Base-by-base conservation (phyloP, 2,888 invertebrate genomes). In the Tubulanus polymorphus region DNA sequence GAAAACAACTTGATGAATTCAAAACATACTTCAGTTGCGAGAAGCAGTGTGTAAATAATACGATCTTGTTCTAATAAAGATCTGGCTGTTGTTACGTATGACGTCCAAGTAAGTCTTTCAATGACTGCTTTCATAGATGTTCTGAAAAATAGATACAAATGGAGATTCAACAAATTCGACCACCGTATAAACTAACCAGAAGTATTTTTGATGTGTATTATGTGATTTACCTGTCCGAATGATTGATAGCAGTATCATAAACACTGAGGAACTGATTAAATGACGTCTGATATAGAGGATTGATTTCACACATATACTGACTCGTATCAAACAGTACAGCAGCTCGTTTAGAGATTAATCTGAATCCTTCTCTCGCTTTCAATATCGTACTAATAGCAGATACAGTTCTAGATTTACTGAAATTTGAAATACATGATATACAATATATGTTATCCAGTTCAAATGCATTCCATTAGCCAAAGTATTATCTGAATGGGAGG, bases 301-400 rank as follows among this genome's bases (percentile, higher is more conserved):
- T 71, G 35, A 76, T 63, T 53, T 75, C 73, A 37, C 72, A 61
- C 68, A 79, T 69, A 62, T 75, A 74, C 63, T 75, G 75, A 28
- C 67, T 66, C 1, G 71, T 71, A 63, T 78, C 74, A 59, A 75
- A 79, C 56, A 77, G 75, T 3, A 77, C 74, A 1, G 78, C 74
- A 3, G 72, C 79, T 32, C 75, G 61, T 53, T 65, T 65, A 3
- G 79, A 77, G 37, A 79, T 74, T 18, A 64, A 61, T n/a, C 74
- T 63, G 65, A 70, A 76, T 35, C 69, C 68, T 61, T 77, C 76
- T 32, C 73, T 57, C 0, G 74, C 74, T 57, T 73, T 68, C 48
- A 63, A 57, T 20, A 79, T 71, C 20, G 71, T 65, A 20, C 60
- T 62, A 54, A 73, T 72, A 48, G 68, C 67, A 35, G 59, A 57